Conservation (phyloP, 2,113 vertebrate genomes). For the Nibea coibor region DNA sequence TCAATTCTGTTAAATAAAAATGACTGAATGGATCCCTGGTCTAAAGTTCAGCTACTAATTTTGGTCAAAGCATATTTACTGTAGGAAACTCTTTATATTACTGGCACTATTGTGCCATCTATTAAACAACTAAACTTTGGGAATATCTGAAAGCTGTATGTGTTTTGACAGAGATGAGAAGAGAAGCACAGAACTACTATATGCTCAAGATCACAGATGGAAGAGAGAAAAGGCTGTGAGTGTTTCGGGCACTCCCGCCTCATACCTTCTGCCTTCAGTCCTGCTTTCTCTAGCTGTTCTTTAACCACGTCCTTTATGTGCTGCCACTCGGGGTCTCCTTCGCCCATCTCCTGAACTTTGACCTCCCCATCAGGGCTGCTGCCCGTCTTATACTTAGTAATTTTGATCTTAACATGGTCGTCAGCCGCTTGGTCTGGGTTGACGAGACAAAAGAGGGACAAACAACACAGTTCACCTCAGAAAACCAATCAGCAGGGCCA, state of each 20-base stretch:
- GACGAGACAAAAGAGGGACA: conserved; percentile 82
- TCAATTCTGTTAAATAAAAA: background rate
- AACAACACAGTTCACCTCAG: conserved; percentile 76
- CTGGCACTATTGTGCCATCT: background rate
- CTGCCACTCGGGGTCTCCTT: conserved; percentile 91
- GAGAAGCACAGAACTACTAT: conserved; percentile 33
- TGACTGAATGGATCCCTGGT: background rate
- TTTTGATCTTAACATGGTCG: conserved; percentile 91
- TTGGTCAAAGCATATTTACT: background rate
- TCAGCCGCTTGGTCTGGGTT: conserved; percentile 87
- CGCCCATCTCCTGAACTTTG: conserved; percentile 90
- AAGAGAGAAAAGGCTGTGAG: conserved; percentile 67
- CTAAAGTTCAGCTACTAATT: background rate
- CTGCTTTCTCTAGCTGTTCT: conserved; percentile 96
- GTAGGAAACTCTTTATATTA: background rate
- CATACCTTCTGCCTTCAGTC: conserved; percentile 94
- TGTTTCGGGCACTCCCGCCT: conserved; percentile 61
- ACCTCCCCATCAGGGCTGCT: conserved; percentile 86
- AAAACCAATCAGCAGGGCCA: conserved; percentile 60
- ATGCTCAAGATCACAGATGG: conserved; percentile 54
- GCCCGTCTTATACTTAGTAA: conserved; percentile 90
- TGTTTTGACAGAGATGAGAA: conserved; percentile 37
- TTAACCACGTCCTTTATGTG: conserved; percentile 95
- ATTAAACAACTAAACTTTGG: background rate
- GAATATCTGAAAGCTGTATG: conserved; percentile 19